Conservation (phyloP, 2,113 vertebrate species). For the Podarcis raffonei region DNA sequence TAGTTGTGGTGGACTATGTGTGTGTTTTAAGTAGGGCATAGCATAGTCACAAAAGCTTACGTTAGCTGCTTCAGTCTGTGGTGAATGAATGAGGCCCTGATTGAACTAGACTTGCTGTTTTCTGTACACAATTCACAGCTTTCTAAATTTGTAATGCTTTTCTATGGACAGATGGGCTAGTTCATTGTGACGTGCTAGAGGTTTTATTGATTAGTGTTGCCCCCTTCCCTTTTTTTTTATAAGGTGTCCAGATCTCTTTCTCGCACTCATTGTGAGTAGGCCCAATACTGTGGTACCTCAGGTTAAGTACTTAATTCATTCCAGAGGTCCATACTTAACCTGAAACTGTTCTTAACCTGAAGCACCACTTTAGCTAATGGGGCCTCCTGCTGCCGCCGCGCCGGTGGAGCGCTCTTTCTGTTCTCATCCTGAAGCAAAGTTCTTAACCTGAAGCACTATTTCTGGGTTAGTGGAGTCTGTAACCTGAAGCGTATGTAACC, state of each 20-base stretch:
- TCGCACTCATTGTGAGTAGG: neutral
- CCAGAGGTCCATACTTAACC: no score
- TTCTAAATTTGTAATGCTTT: slow-evolving; percentile 18
- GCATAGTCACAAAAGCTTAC: fast-evolving
- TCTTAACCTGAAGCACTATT: no score
- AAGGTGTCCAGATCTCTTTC: neutral
- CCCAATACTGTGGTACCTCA: neutral
- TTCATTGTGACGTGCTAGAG: neutral
- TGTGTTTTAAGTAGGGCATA: neutral
- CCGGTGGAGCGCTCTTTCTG: no score
- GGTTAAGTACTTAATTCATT: no score
- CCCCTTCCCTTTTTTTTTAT: neutral
- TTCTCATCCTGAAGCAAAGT: no score
- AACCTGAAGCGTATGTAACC: no score
- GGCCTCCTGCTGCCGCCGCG: no score
- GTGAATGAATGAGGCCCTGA: neutral
- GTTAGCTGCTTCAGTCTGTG: neutral
- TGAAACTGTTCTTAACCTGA: no score
- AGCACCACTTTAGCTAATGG: no score
- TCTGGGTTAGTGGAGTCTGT: no score
- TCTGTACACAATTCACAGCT: neutral
- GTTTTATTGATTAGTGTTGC: neutral
- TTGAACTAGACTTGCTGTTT: neutral
- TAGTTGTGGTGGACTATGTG: neutral
- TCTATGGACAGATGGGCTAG: neutral